phyloP scores from a whole-genome alignment of 2,888 invertebrate genomes.

The Petrolisthes manimaculis region DNA sequence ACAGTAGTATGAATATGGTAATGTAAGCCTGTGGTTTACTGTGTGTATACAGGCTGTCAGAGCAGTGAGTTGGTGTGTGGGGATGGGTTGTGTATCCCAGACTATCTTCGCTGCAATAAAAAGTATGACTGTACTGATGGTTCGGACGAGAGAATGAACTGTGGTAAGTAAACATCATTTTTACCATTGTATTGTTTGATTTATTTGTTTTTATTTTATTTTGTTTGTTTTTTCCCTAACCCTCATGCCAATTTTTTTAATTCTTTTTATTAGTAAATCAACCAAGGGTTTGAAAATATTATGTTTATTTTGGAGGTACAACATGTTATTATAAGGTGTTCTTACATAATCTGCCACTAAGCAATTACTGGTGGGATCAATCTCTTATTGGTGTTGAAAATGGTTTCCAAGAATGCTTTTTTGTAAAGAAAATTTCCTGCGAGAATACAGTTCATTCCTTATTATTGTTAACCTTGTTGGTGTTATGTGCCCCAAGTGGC shows the following conservation, averaged over 20 bases:
- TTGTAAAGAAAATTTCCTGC: no score
- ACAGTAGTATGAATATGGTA: neutral
- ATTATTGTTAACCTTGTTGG: no score
- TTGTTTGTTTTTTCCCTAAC: neutral
- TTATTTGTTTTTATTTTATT: neutral
- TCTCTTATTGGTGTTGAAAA: no score
- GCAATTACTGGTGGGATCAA: no score
- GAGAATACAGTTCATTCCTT: no score
- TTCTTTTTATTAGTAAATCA: neutral
- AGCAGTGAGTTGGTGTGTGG: slow-evolving; percentile 19
- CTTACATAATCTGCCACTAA: no score
- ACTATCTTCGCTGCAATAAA: slow-evolving; percentile 78
- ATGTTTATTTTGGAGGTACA: no score
- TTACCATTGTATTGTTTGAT: neutral
- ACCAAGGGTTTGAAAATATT: no score
- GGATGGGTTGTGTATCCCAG: slow-evolving; percentile 43
- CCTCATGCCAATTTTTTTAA: neutral
- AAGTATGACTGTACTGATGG: slow-evolving; percentile 85
- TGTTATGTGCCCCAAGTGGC: no score
- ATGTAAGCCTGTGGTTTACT: neutral
- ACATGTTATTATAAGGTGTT: no score
- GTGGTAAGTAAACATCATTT: slow-evolving; percentile 25
- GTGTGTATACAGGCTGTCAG: slow-evolving; percentile 19
- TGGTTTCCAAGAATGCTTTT: no score
- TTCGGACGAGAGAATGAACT: slow-evolving; percentile 78